A percentile compares a stretch with the other conserved stretches of the same genome.
Conservation (phyloP, 2,113 vertebrate genomes). For the Sphaerodactylus townsendi region DNA sequence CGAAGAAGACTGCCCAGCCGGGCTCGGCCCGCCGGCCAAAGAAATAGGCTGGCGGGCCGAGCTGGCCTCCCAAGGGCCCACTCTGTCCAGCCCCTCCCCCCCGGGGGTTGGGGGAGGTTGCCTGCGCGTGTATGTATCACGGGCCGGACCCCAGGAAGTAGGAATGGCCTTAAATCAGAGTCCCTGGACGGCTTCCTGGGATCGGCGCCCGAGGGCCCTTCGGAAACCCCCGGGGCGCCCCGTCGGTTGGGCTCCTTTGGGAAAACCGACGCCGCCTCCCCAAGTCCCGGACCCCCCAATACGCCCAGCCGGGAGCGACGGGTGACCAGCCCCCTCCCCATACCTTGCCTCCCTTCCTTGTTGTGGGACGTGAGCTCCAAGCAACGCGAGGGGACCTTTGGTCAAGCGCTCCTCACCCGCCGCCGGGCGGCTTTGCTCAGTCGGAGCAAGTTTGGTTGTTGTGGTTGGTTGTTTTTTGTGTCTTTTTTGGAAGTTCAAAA, state of each 20-base stretch:
- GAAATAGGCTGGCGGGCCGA: conserved; percentile 79
- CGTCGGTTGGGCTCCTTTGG: background rate
- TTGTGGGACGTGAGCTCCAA: conserved; percentile 41
- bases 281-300: background rate
- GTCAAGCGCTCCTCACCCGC: conserved; percentile 74
- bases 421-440: conserved; percentile 54
- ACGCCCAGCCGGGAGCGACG: background rate
- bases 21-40: conserved; percentile 96
- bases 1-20: conserved; percentile 74
- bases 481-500: conserved; percentile 48
- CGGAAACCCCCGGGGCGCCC: no score
- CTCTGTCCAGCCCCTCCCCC: conserved; percentile 92
- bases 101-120: conserved; percentile 68
- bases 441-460: background rate
- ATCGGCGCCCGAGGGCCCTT: background rate
- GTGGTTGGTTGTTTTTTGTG: no score
- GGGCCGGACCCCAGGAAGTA: background rate
- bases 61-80: conserved; percentile 58
- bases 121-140: background rate
- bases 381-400: conserved; percentile 79
- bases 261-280: background rate
- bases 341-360: background rate
- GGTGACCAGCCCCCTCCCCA: background rate
- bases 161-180: background rate
- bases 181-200: background rate